Evolutionary conservation across 2,113 vertebrate genomes (phyloP).

Genomic region (Amazona vittata): DNA sequence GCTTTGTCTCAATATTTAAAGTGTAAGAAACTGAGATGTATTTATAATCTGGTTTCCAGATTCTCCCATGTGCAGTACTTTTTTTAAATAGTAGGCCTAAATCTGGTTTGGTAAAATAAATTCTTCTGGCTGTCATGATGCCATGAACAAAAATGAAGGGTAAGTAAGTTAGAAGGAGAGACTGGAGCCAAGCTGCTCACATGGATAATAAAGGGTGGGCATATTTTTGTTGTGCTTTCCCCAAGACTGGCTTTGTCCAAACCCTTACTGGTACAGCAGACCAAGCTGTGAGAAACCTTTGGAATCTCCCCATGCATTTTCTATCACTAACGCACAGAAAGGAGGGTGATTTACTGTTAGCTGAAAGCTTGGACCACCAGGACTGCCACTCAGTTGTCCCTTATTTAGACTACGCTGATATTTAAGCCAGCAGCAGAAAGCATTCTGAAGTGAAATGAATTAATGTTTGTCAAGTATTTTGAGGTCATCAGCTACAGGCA

Average conservation of each 20-base stretch:
- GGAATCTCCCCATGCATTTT: not conserved
- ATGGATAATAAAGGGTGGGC: not conserved
- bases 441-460: not conserved
- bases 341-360: not conserved
- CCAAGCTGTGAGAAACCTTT: not conserved
- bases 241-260: not conserved
- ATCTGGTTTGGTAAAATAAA: not conserved
- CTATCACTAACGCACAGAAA: not conserved
- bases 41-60: constrained; percentile 39
- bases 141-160: not conserved
- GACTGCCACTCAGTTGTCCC: not conserved
- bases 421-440: not conserved
- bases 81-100: not conserved
- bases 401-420: not conserved
- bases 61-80: not conserved
- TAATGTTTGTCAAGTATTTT: not conserved
- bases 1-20: constrained; percentile 1
- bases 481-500: not conserved
- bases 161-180: not conserved
- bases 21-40: not conserved
- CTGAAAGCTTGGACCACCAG: not conserved
- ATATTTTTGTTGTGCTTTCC: not conserved
- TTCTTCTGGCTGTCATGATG: constrained; percentile 6
- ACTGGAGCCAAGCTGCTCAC: not conserved
- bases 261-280: not conserved